phyloP scores from a whole-genome alignment of 2,888 invertebrate species.

The Zaprionus bogoriensis region DNA sequence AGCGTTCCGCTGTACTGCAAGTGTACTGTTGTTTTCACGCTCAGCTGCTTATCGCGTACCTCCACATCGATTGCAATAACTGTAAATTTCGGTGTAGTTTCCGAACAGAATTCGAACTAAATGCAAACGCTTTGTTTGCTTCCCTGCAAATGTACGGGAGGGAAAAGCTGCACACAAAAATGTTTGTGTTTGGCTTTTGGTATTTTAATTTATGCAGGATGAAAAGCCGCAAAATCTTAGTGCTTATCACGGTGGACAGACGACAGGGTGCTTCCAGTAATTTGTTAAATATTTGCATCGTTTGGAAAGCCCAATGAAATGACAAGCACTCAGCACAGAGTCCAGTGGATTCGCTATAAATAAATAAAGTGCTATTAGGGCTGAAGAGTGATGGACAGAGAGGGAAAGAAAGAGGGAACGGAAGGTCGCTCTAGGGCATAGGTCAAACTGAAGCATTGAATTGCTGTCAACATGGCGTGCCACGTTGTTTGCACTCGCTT shows the following conservation, averaged over 20 bases:
- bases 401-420: background rate
- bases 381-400: constrained; percentile 10
- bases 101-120: background rate
- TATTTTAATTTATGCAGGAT: constrained; percentile 53
- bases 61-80: background rate
- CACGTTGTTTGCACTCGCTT: background rate
- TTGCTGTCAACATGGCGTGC: constrained; percentile 36
- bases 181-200: background rate
- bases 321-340: constrained; percentile 9
- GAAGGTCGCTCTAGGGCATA: background rate
- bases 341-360: constrained; percentile 44
- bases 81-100: background rate
- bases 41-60: background rate
- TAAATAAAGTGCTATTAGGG: constrained; percentile 57
- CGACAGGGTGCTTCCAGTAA: constrained; percentile 7
- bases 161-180: background rate
- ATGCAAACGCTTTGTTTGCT: background rate
- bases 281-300: constrained; percentile 55
- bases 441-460: constrained; percentile 20
- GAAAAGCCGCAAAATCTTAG: constrained; percentile 26
- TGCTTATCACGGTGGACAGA: constrained; percentile 22
- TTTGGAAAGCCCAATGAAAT: constrained; percentile 28
- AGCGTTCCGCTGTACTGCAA: constrained; percentile 6
- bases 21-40: background rate
- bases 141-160: background rate